Conservation (phyloP, 2,888 invertebrate species). For the Celastrina argiolus region DNA sequence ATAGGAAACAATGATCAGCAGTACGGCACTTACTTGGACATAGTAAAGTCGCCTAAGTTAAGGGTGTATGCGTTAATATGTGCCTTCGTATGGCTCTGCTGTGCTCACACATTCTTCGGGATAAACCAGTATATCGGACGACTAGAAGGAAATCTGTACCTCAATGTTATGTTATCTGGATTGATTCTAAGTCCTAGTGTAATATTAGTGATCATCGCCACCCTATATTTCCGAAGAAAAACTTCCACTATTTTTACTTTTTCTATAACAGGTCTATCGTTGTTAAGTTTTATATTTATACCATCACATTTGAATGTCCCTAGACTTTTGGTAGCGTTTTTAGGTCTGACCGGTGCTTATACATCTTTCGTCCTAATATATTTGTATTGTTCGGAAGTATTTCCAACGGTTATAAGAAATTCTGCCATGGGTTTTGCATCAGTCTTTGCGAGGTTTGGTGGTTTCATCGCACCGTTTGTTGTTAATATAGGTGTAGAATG, state of each 20-base stretch:
- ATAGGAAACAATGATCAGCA: constrained; percentile 38
- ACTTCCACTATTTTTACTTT: constrained; percentile 52
- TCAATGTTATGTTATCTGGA: constrained; percentile 87
- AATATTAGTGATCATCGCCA: constrained; percentile 50
- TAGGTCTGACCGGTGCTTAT: constrained; percentile 86
- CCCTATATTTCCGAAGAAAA: constrained; percentile 54
- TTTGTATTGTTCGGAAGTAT: constrained; percentile 87
- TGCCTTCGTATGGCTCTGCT: constrained; percentile 86
- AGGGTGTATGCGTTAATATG: constrained; percentile 82
- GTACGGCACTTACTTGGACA: constrained; percentile 73
- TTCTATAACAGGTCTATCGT: constrained; percentile 48
- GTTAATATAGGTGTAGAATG: constrained; percentile 72
- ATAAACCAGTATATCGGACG: constrained; percentile 88
- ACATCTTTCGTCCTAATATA: constrained; percentile 82
- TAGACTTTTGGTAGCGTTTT: constrained; percentile 83
- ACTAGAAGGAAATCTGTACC: constrained; percentile 85
- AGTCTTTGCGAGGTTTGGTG: constrained; percentile 82
- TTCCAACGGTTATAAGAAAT: constrained; percentile 88
- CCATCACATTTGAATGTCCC: constrained; percentile 47
- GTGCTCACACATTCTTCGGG: constrained; percentile 89
- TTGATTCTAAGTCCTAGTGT: constrained; percentile 50
- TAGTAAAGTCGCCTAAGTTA: constrained; percentile 83
- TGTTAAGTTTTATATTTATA: constrained; percentile 57
- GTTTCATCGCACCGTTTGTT: constrained; percentile 83
- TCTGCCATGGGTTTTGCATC: constrained; percentile 86